A percentile compares a stretch with the other conserved stretches of the same genome.
Conservation (phyloP, 53 echinoderm and acorn worm species). For the Arbacia lixula region DNA sequence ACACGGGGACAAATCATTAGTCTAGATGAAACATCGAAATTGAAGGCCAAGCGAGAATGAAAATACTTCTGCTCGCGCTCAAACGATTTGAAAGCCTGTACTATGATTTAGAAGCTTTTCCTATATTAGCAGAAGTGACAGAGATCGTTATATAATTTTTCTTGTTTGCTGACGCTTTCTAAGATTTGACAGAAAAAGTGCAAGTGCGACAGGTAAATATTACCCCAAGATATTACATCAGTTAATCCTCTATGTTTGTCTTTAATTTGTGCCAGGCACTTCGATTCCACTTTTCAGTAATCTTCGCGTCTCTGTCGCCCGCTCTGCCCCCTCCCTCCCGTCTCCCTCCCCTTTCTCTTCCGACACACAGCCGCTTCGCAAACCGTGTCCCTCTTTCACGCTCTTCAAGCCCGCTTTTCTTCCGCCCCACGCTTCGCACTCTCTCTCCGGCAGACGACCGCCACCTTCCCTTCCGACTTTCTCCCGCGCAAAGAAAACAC, state of each 20-base stretch:
- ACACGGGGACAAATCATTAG: constrained; percentile 20
- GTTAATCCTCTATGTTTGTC: constrained; percentile 43
- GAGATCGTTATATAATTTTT: constrained; percentile 19
- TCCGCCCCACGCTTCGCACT: not conserved
- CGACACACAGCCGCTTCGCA: not conserved
- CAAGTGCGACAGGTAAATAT: constrained; percentile 16
- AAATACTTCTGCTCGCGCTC: too few species aligned
- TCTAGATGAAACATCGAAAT: constrained; percentile 13
- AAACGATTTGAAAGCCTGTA: too few species aligned
- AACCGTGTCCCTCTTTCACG: not conserved
- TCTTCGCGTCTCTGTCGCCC: not conserved
- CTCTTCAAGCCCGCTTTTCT: not conserved
- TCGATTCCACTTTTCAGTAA: constrained; percentile 1
- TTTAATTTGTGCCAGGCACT: constrained; percentile 43
- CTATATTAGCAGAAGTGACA: too few species aligned
- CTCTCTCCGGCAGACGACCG: not conserved
- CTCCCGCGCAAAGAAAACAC: not conserved
- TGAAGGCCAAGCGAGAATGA: too few species aligned
- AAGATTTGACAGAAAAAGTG: not conserved
- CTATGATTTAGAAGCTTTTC: too few species aligned
- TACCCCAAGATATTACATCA: constrained; percentile 44
- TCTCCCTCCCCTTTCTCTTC: not conserved
- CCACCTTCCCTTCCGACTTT: constrained; percentile 5
- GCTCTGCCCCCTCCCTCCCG: not conserved
- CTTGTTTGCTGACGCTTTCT: not conserved